A percentile compares a stretch with the other conserved stretches of the same genome.
Evolutionary conservation across 2,888 invertebrate species (phyloP).

Genomic region (Caenorhabditis virilis): DNA sequence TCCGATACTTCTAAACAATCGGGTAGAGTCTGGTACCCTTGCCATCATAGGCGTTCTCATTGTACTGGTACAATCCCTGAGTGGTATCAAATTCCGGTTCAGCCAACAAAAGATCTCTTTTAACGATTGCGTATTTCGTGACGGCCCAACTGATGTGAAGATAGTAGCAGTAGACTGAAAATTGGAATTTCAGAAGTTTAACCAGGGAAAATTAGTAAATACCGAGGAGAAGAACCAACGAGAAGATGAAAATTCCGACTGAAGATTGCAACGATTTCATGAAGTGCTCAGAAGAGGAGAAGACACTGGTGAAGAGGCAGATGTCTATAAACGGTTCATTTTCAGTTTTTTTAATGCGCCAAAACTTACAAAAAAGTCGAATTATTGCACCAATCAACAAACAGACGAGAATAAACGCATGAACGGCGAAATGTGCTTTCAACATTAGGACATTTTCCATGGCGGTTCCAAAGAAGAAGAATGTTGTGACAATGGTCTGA

Average conservation of each 20-base stretch:
- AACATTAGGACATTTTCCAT: too few species aligned
- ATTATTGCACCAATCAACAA: too few species aligned
- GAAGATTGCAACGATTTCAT: background rate
- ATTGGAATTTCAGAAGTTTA: background rate
- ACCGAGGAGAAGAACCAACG: background rate
- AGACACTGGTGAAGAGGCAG: too few species aligned
- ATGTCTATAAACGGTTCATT: too few species aligned
- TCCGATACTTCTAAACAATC: too few species aligned
- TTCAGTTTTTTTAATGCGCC: too few species aligned
- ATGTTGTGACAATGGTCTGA: too few species aligned
- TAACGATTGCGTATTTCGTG: background rate
- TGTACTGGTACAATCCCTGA: constrained; percentile 24
- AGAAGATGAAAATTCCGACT: background rate
- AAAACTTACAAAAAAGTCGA: too few species aligned
- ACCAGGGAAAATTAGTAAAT: background rate
- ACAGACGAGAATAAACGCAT: too few species aligned
- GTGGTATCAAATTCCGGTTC: constrained; percentile 28
- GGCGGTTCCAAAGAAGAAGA: too few species aligned
- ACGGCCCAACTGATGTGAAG: background rate
- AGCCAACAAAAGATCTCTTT: background rate
- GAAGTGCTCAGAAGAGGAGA: constrained; percentile 4
- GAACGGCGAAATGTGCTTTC: too few species aligned
- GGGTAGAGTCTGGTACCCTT: too few species aligned
- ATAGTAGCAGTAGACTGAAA: constrained; percentile 8
- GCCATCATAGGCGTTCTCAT: constrained; percentile 19